phyloP scores from a whole-genome alignment of 1,140 invertebrate genomes.

The Calosoma granatense region DNA sequence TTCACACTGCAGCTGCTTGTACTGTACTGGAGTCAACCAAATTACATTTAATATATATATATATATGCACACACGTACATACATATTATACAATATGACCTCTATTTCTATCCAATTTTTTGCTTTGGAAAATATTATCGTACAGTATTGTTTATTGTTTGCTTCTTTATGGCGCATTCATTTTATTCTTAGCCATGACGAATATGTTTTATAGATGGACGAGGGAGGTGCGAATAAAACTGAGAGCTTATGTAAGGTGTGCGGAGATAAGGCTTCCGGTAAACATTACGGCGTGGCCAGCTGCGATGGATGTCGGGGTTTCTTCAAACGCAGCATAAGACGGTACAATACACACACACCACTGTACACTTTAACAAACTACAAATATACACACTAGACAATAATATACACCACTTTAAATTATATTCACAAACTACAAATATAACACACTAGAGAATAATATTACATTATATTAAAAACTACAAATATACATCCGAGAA shows the following conservation, averaged over 20 bases:
- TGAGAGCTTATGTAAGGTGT: conserved; percentile 42
- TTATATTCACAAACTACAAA: neutral
- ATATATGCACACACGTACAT: too few species aligned
- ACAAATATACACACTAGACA: neutral
- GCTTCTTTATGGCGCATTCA: neutral
- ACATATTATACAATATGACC: too few species aligned
- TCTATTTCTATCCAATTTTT: too few species aligned
- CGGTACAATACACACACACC: conserved; percentile 46
- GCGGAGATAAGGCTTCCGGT: conserved; percentile 85
- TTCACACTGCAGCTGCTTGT: too few species aligned
- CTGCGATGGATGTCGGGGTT: conserved; percentile 84
- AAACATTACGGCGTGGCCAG: conserved; percentile 87
- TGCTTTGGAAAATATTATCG: too few species aligned
- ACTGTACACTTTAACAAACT: neutral
- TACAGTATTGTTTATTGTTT: neutral
- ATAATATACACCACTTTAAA: neutral
- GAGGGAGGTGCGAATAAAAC: conserved; percentile 13
- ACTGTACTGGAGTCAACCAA: too few species aligned
- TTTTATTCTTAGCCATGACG: neutral
- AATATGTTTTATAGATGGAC: neutral
- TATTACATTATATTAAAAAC: too few species aligned
- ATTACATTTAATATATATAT: too few species aligned
- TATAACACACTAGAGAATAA: conserved; percentile 9
- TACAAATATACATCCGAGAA: too few species aligned
- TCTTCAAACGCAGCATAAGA: conserved; percentile 84